Evolutionary conservation across 1,140 invertebrate species (phyloP), one percentile per base, ranked within the genome.

Genomic region (Aradophagus sp.): DNA sequence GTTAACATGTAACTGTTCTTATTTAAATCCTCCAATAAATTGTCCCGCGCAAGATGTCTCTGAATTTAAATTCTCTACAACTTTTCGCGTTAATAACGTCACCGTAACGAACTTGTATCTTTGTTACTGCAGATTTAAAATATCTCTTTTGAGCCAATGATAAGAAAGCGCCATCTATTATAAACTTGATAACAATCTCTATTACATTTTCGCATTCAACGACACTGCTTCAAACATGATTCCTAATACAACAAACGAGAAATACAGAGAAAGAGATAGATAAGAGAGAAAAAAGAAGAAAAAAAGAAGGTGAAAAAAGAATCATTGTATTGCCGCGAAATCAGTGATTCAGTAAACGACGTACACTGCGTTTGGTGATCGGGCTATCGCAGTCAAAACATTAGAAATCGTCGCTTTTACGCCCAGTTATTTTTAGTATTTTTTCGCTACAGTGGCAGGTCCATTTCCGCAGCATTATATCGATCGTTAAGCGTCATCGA

Each of bases 381-480:
- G 70, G 59, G 58, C 58, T 38, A 44, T 69, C 50, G 55, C 58
- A 56, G 44, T 61, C 36, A 65, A 62, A 61, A 48, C 58, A 59
- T 55, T 68, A 67, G 50, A n/a, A n/a, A 34, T 55, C 55, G 38
- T 61, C 48, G 61, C 50, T 61, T 69, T 50, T 42, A 47, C 13
- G 63, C 15, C 63, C 50, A 63, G 31, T 68, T 73, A 68, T 48
- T 73, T 68, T 63, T 63, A 68, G 58, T 67, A 59, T 58, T 69
- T 31, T 55, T 68, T 68, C 36, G 63, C 55, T 41, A 73, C 59
- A 68, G 70, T 68, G 70, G 70, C 70, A 73, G 70, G 70, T 73
- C 70, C 70, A 73, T 73, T 73, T 73, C 34, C 53, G 38, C 59
- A 65, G 41, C 58, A 50, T 67, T 62, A 56, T 65, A 58, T 66